phyloP scores from a whole-genome alignment of 2,797 vertebrate genomes.

The Rhinophrynus dorsalis region DNA sequence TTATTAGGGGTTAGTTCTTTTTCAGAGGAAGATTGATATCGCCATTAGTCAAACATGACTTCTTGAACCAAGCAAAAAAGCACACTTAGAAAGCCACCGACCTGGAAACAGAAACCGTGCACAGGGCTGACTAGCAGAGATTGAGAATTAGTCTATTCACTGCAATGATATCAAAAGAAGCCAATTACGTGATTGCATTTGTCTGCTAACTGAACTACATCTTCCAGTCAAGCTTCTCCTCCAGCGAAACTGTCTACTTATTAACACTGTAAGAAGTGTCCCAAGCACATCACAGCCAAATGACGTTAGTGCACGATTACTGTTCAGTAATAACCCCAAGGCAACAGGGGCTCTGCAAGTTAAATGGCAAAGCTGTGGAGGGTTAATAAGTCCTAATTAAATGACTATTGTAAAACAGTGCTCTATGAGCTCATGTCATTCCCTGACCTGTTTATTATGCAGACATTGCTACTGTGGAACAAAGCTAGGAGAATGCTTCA shows the following conservation, averaged over 20 bases:
- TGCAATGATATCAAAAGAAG: slow-evolving; percentile 10
- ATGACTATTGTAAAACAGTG: not conserved
- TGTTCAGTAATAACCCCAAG: not conserved
- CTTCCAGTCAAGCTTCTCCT: slow-evolving; percentile 8
- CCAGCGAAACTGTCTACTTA: slow-evolving; percentile 14
- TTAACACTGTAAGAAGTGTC: slow-evolving; percentile 13
- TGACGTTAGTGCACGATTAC: not conserved
- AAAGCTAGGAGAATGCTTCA: not conserved
- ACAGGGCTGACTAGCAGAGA: not conserved
- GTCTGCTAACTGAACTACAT: slow-evolving; percentile 6
- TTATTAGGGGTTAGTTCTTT: too few species aligned
- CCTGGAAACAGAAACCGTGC: not conserved
- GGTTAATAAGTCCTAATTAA: slow-evolving; percentile 29
- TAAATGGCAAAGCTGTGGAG: not conserved
- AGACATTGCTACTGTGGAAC: not conserved
- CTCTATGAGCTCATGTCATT: not conserved
- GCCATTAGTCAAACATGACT: too few species aligned
- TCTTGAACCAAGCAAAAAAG: too few species aligned
- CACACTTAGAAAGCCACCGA: too few species aligned
- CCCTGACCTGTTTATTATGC: not conserved
- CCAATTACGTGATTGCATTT: slow-evolving; percentile 19
- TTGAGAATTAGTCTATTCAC: not conserved
- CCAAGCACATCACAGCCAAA: slow-evolving; percentile 9
- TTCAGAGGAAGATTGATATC: too few species aligned
- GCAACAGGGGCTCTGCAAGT: not conserved